Evolutionary conservation across 2,113 vertebrate genomes (phyloP).

Genomic region (Marcusenius ussheri): DNA sequence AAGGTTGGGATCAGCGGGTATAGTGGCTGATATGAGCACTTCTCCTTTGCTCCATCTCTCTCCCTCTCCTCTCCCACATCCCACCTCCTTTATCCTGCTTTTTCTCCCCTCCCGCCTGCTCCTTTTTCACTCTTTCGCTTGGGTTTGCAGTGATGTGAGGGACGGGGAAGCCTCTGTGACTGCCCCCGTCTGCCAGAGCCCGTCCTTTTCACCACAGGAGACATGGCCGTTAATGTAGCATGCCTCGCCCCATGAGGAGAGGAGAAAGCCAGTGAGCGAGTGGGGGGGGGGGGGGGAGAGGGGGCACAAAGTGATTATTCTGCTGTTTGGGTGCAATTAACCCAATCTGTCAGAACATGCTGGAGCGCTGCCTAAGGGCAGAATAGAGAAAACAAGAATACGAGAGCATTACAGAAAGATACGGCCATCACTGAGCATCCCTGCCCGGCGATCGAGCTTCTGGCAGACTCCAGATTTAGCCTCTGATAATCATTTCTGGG

Average conservation of each 20-base stretch:
- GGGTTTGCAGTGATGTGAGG: conserved; percentile 2
- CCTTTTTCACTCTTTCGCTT: background rate
- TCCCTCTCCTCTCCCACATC: background rate
- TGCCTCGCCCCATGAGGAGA: conserved; percentile 32
- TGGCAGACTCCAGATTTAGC: background rate
- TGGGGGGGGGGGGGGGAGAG: conserved; percentile 33
- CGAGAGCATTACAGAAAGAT: conserved; percentile 5
- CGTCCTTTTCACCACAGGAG: conserved; percentile 32
- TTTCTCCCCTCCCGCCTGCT: background rate
- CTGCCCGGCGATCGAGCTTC: background rate
- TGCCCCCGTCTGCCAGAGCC: conserved; percentile 9
- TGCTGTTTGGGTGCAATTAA: conserved; percentile 72
- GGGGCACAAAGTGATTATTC: conserved; percentile 58
- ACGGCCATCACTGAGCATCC: background rate
- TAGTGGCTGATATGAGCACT: background rate
- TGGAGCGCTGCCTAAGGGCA: conserved; percentile 66
- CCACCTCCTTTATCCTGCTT: background rate
- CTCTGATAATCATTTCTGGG: background rate
- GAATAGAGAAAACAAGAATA: conserved; percentile 25
- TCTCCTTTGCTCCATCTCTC: background rate
- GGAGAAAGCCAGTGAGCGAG: conserved; percentile 21
- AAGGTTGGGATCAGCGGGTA: background rate
- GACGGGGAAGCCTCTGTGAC: background rate
- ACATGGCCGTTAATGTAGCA: conserved; percentile 41
- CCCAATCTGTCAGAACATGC: conserved; percentile 72